phyloP scores from a whole-genome alignment of 2,888 invertebrate species.

The Protophormia terraenovae region DNA sequence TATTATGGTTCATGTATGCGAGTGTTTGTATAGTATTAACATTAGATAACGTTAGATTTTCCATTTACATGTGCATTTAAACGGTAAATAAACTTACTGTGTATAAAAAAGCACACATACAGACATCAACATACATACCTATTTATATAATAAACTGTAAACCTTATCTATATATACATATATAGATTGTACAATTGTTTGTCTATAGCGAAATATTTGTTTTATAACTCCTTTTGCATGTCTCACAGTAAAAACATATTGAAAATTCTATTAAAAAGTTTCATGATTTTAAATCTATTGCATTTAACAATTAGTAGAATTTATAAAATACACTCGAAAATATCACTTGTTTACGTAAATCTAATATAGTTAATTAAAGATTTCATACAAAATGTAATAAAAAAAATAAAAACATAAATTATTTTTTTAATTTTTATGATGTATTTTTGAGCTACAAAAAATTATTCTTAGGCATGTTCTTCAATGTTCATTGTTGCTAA shows the following conservation, averaged over 20 bases:
- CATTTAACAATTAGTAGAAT: conserved; percentile 28
- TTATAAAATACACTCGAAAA: conserved; percentile 4
- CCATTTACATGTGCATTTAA: conserved; percentile 54
- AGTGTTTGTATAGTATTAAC: conserved; percentile 68
- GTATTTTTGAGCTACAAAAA: too few relatives aligned
- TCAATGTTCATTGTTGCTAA: too few relatives aligned
- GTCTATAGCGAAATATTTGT: neutral
- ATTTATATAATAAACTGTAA: neutral
- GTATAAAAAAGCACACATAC: neutral
- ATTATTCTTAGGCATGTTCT: too few relatives aligned
- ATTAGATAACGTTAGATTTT: conserved; percentile 69
- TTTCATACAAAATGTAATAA: too few relatives aligned
- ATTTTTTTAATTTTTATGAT: too few relatives aligned
- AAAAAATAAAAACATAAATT: too few relatives aligned
- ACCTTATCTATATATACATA: too few relatives aligned
- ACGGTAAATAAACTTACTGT: conserved; percentile 60
- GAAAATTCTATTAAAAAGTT: conserved; percentile 50
- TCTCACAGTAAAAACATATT: conserved; percentile 34
- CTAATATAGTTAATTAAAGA: too few relatives aligned
- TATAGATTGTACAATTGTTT: neutral
- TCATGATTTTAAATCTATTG: conserved; percentile 31
- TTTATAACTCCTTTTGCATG: neutral
- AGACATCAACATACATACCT: neutral
- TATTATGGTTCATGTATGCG: conserved; percentile 19
- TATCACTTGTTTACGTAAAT: too few relatives aligned